Percentiles rank a stretch among this genome's conserved stretches.
phyloP scores from a whole-genome alignment of 2,797 vertebrate species.

The Lateolabrax maculatus region DNA sequence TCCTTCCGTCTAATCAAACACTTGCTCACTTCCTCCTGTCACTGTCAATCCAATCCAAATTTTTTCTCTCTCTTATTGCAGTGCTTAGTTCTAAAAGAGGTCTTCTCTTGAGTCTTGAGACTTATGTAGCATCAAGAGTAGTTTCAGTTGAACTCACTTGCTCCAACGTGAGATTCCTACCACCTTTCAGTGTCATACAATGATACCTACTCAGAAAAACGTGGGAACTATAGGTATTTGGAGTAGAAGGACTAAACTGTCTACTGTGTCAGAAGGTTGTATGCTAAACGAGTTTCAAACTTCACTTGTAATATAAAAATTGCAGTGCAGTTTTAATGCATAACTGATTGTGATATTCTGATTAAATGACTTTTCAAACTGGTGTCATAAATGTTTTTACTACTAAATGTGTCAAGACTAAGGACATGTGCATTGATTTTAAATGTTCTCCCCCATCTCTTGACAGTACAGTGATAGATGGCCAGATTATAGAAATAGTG shows the following conservation, averaged over 20 bases:
- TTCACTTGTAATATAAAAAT: neutral
- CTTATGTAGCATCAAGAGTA: neutral
- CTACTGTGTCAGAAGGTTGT: neutral
- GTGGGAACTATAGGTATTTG: no score
- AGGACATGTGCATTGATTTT: no score
- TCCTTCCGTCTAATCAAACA: constrained; percentile 6
- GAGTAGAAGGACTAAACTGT: neutral
- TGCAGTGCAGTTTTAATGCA: no score
- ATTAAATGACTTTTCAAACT: no score
- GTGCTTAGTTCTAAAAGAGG: neutral
- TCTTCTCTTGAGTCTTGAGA: no score
- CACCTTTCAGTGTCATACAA: neutral
- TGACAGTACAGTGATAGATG: no score
- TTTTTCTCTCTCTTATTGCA: neutral
- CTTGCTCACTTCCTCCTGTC: constrained; percentile 16
- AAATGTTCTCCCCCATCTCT: no score
- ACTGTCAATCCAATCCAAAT: neutral
- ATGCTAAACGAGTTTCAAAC: neutral
- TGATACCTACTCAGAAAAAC: neutral
- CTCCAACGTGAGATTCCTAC: neutral
- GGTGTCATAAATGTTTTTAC: no score
- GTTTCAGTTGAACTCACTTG: neutral
- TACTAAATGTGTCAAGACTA: no score
- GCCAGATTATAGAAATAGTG: no score
- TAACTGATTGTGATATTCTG: no score